Evolutionary conservation across 2,113 vertebrate species (phyloP), one percentile per base, ranked within the genome.

Genomic region (Nerophis ophidion): DNA sequence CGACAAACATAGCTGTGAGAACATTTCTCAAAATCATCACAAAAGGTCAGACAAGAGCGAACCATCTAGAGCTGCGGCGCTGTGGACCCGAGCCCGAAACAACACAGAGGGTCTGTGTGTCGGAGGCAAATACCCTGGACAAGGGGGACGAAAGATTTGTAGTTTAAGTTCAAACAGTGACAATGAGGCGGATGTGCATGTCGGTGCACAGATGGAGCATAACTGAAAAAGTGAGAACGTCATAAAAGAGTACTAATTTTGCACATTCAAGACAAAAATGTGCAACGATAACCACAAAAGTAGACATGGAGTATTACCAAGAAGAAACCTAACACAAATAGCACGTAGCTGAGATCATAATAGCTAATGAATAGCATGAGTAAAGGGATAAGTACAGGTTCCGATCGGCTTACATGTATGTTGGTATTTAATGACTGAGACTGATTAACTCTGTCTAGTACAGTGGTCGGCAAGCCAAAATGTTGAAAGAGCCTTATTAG

Each of bases 21-120:
- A 61, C 49, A 63, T 66, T 82, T 74, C 77, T 50, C 68, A 69
- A 65, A 44, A 47, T 47, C 34, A 26, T 54, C 57, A 33, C 16
- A 54, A 66, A 26, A 77, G 65, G 53, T 67, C 63, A 73, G 19
- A 67, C 33, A 34, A 62, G 63, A 64, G 52, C 36, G 19, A 69
- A 42, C 48, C 48, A 12, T 19, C 8, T 36, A 45, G 45, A 73
- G 66, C 34, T 33, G 42, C 44, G 46, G 57, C 5, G 17, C 16
- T 15, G 38, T 33, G 59, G 53, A 51, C 12, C 10, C 8, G 52
- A 57, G 44, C 71, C 61, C 63, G 42, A 77, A 69, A 77, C 60
- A 74, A 78, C 65, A 78, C 5, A 1, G 2, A 57, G 55, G 48
- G 40, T 61, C 54, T 61, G 40, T 53, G 19, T 17, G 49, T 38